Base-by-base conservation (phyloP, 1,140 invertebrate genomes). In the Megalonaias nervosa region DNA sequence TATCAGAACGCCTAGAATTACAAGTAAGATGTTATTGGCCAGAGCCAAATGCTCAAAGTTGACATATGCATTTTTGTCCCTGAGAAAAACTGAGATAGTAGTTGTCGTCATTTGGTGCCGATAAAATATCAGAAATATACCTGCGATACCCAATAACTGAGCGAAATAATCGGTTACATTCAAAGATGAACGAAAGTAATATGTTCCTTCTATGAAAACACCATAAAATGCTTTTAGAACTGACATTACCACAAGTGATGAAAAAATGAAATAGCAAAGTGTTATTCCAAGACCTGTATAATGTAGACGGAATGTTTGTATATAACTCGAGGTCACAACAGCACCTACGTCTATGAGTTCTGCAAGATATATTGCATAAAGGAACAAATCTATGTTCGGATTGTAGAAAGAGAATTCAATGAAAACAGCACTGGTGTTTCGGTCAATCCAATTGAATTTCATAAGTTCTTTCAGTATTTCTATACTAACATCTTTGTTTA, bases 401-500 rank as follows among this genome's bases (percentile, higher is more conserved):
- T 93, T 93, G 78, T 92, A 93, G 1, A 91, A 82, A 16, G 92
- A 91, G 78, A 92, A 92, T 71, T 93, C 92, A 5, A 91, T 78
- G 74, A 92, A 89, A 48, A 93, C 84, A 3, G 91, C 92, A 75
- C 92, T 81, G 5, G 92, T 92, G 23, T 85, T 71, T 31, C 84
- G 75, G 77, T 93, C 92, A 19, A 92, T 89, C 92, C 92, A 93
- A n/a, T 67, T 75, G 67, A 84, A 73, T 11, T 82, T 71, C 23
- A 89, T 68, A 13, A 93, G 75, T 55, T 85, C 74, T 12, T 86
- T 79, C 17, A 93, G 74, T 56, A 79, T 80, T 19, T 64, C 68
- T 31, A 31, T 55, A 21, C 74, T 77, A 13, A 77, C 68, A 55
- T 77, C 72, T 23, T 58, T 38, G 66, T 79, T 77, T 17, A 81